Evolutionary conservation across 1,140 invertebrate species (phyloP).

Genomic region (Watersipora subatra): DNA sequence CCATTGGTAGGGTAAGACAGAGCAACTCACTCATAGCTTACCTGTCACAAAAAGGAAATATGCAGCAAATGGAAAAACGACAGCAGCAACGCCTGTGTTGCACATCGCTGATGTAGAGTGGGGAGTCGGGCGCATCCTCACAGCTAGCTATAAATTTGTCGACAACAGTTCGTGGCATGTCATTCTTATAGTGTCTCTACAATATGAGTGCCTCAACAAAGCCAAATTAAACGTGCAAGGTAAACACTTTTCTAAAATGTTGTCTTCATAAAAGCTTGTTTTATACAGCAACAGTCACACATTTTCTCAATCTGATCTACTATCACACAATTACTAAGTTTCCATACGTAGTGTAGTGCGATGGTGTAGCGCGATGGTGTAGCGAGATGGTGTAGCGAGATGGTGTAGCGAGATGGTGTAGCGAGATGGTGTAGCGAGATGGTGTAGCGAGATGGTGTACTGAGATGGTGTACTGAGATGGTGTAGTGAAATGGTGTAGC

Average conservation of each 20-base stretch:
- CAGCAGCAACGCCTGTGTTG: constrained; percentile 13
- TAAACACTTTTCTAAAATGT: neutral
- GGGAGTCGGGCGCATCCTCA: constrained; percentile 17
- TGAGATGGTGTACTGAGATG: too few relatives aligned
- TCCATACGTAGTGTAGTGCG: neutral
- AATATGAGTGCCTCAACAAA: neutral
- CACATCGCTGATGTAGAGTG: constrained; percentile 20
- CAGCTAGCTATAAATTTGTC: constrained; percentile 54
- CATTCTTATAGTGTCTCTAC: neutral
- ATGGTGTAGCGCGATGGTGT: too few relatives aligned
- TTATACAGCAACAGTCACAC: neutral
- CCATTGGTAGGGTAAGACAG: too few relatives aligned
- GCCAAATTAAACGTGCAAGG: neutral
- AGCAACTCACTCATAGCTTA: too few relatives aligned
- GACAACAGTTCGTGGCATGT: constrained; percentile 46
- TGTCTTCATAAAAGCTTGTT: neutral
- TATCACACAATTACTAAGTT: neutral
- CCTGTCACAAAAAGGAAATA: too few relatives aligned
- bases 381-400: too few relatives aligned
- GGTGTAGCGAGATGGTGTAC: too few relatives aligned
- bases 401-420: too few relatives aligned
- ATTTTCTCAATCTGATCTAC: neutral
- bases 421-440: too few relatives aligned
- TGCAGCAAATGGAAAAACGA: constrained; percentile 12
- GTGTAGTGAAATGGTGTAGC: too few relatives aligned